Evolutionary conservation across 2,113 vertebrate genomes (phyloP).

Genomic region (Sarotherodon lohbergeri): DNA sequence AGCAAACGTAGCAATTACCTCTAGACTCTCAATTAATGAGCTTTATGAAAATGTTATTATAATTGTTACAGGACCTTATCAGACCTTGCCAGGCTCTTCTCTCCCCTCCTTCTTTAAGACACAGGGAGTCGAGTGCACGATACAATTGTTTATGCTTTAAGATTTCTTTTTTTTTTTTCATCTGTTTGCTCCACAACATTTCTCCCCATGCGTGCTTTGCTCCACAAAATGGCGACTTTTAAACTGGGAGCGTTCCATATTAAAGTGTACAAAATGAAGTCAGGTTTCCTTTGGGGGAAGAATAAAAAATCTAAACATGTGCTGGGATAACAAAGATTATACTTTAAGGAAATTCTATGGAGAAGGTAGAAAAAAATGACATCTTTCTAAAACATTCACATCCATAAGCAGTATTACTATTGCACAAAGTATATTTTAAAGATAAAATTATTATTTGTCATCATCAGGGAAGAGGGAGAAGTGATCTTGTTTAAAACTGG

Average conservation of each 20-base stretch:
- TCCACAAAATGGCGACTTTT: conserved; percentile 15
- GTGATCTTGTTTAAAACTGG: not conserved
- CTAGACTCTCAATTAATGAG: conserved; percentile 77
- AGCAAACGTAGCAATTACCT: conserved; percentile 76
- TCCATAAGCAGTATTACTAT: not conserved
- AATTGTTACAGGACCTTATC: conserved; percentile 74
- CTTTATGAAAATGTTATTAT: conserved; percentile 74
- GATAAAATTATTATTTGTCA: not conserved
- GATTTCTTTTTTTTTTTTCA: not conserved
- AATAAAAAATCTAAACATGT: not conserved
- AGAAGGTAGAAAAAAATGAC: not conserved
- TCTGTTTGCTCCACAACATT: not conserved
- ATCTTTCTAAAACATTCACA: not conserved
- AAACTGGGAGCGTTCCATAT: conserved; percentile 16
- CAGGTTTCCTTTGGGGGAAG: not conserved
- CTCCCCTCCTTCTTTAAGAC: conserved; percentile 46
- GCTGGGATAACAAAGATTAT: not conserved
- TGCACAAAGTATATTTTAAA: not conserved
- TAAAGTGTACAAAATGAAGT: conserved; percentile 18
- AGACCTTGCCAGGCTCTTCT: conserved; percentile 69
- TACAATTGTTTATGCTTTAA: conserved; percentile 55
- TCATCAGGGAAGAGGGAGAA: not conserved
- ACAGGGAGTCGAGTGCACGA: conserved; percentile 43
- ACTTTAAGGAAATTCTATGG: not conserved
- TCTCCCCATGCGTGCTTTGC: not conserved